These are phyloP conservation scores for Spea bombifrons DNA, from an alignment of 2,113 vertebrate genomes.

Conservation along the genomic window DNA sequence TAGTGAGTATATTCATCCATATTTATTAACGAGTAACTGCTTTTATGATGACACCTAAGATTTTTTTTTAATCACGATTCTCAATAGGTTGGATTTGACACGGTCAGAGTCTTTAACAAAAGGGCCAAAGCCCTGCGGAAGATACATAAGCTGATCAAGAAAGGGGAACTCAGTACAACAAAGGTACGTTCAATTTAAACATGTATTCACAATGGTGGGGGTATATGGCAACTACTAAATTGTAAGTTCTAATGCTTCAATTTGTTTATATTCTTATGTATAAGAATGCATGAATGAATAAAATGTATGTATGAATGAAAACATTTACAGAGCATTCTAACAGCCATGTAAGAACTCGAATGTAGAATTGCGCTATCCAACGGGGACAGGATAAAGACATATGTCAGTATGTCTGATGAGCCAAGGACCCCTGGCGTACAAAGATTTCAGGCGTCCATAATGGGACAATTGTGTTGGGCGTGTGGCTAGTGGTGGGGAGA, in stretches of 20 bases:
- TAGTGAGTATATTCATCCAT: constrained; percentile 64
- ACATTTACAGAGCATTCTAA: no score
- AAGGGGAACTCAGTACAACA: constrained; percentile 75
- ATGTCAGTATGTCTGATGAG: no score
- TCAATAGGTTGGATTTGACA: constrained; percentile 82
- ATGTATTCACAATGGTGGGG: not conserved
- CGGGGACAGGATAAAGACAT: no score
- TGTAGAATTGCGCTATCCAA: no score
- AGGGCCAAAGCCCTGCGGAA: constrained; percentile 79
- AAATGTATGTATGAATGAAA: no score
- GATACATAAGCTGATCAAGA: constrained; percentile 81
- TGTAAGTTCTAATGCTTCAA: not conserved
- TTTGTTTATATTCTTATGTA: no score
- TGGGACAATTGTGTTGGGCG: no score
- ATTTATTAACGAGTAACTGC: not conserved
- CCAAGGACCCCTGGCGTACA: no score
- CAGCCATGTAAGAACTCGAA: no score
- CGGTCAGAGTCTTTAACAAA: constrained; percentile 80
- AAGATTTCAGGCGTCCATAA: no score
- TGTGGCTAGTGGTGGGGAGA: no score
- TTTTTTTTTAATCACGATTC: constrained; percentile 23
- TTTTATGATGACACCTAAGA: not conserved
- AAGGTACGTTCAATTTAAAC: constrained; percentile 61
- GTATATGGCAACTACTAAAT: not conserved
- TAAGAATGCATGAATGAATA: no score